Evolutionary conservation across 2,797 vertebrate species (phyloP).

Genomic region (Paguma larvata): DNA sequence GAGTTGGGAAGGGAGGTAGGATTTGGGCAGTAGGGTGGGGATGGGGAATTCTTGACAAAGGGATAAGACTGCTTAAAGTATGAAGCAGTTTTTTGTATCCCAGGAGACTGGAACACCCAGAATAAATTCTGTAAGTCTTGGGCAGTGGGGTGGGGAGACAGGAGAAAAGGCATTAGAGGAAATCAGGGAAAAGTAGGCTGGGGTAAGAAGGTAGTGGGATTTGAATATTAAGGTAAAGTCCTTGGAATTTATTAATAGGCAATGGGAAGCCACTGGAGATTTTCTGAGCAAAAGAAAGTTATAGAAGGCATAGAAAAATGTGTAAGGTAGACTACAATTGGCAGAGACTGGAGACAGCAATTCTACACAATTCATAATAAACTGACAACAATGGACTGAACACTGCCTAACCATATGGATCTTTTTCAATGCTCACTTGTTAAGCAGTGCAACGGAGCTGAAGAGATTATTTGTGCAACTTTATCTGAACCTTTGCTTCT

Average conservation of each 20-base stretch:
- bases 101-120: not conserved
- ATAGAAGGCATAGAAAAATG: not conserved
- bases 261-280: not conserved
- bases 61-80: not conserved
- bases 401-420: not conserved
- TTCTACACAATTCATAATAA: constrained; percentile 11
- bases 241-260: not conserved
- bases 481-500: not conserved
- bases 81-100: not conserved
- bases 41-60: not conserved
- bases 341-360: not conserved
- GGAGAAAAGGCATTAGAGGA: not conserved
- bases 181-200: not conserved
- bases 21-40: not conserved
- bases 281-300: not conserved
- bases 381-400: not conserved
- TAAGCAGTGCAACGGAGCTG: not conserved
- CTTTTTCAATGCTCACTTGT: not conserved
- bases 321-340: not conserved
- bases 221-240: not conserved
- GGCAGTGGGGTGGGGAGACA: not conserved
- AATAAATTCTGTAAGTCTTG: not conserved
- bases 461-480: constrained; percentile 1
- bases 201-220: not conserved
- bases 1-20: not conserved